Evolutionary conservation across 2,797 vertebrate genomes (phyloP), one percentile per base, ranked within the genome.

Genomic region (Poecile montanus): DNA sequence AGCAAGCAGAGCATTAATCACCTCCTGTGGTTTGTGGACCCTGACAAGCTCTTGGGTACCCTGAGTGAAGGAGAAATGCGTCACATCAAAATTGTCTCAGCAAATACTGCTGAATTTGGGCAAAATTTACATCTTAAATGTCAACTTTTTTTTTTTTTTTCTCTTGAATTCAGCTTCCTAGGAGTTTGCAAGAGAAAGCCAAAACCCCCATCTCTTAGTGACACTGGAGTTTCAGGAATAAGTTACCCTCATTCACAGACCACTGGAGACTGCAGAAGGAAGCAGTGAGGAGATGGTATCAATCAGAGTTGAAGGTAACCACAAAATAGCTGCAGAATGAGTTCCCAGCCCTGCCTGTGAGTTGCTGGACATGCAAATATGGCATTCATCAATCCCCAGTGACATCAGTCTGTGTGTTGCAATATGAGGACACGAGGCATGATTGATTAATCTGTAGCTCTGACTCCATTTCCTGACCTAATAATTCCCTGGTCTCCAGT

Each of bases 391-490:
- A 87, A 11, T 66, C 87, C 94, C 74, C 80, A 36, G 23, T 93
- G 94, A 95, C 89, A 85, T 91, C 96, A 91, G 74, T 60, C 77
- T 84, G 42, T 73, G 85, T 93, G 94, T 88, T 94, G 92, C 92
- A 96, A 85, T 91, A 67, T 25, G 63, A 95, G 65, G 92, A 85
- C 61, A 44, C 1, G 6, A 78, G 34, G 34, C 32, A 40, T 79
- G 89, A 96, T 91, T 93, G 91, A 96, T 96, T 95, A 91, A 96
- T 94, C 68, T 90, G 85, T 40, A 86, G 50, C 71, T 86, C 93
- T 85, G 85, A 71, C 88, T 96, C 83, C 30, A 36, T 87, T 94
- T 97, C 91, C 95, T 95, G 92, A 93, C 88, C 84, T 92, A 82
- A 81, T 89, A 87, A 89, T 78, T 94, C 78, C 74, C 74, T 67